phyloP scores from a whole-genome alignment of 1,140 invertebrate genomes.

The Lordiphosa clarofinis region DNA sequence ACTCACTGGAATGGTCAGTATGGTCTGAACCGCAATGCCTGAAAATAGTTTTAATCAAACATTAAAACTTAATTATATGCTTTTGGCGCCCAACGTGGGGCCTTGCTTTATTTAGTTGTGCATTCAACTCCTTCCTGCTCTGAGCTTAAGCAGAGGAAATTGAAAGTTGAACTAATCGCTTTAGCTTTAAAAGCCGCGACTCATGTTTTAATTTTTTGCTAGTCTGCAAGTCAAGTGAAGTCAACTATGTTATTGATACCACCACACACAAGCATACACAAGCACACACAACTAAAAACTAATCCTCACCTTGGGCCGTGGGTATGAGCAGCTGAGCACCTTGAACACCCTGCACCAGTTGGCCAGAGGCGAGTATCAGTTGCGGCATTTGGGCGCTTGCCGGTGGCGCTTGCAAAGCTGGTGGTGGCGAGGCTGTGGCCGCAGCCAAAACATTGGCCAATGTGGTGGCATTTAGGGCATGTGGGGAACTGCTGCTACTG shows the following conservation, averaged over 20 bases:
- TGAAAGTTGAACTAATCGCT: conserved; percentile 63
- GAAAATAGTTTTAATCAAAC: conserved; percentile 10
- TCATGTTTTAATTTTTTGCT: neutral
- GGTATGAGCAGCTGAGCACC: conserved; percentile 96
- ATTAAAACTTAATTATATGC: too few species aligned
- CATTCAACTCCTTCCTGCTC: neutral
- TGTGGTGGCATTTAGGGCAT: conserved; percentile 56
- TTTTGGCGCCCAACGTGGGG: too few species aligned
- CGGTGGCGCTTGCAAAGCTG: conserved; percentile 78
- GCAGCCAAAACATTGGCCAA: conserved; percentile 73
- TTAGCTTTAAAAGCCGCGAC: conserved; percentile 44
- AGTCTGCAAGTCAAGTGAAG: conserved; percentile 51
- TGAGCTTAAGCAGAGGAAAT: conserved; percentile 46
- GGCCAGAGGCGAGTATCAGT: conserved; percentile 91
- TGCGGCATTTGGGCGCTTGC: conserved; percentile 80
- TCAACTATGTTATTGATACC: conserved; percentile 73
- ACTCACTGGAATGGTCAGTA: conserved; percentile 94
- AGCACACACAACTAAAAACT: conserved; percentile 21
- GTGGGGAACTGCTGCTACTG: conserved; percentile 58
- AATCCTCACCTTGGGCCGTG: conserved; percentile 90
- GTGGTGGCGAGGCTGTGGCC: conserved; percentile 80
- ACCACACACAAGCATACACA: conserved; percentile 6
- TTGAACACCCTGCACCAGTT: conserved; percentile 94
- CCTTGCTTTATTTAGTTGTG: too few species aligned
- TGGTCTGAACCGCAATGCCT: conserved; percentile 96